Conservation (phyloP, 2,888 invertebrate genomes). For the Pristionchus maxplancki region DNA sequence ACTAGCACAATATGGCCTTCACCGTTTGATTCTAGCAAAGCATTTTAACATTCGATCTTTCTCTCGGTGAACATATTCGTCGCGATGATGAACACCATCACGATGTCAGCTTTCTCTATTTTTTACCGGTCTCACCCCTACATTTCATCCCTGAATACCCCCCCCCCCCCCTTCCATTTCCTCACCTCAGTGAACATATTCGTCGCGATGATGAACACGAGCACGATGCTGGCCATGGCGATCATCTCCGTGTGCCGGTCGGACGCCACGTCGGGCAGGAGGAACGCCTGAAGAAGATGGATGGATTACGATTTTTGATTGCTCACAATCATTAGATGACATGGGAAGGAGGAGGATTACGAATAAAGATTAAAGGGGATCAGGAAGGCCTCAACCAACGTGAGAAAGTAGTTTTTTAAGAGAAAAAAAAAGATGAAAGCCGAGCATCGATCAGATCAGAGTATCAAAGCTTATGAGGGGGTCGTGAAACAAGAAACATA, state of each 20-base stretch:
- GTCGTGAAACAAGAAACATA: too few relatives aligned
- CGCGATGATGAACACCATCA: constrained; percentile 70
- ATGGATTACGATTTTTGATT: not conserved
- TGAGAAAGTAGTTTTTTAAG: too few relatives aligned
- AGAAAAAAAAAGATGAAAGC: too few relatives aligned
- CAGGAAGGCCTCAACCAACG: too few relatives aligned
- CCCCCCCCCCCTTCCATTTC: too few relatives aligned
- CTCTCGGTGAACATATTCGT: constrained; percentile 76
- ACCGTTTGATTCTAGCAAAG: too few relatives aligned
- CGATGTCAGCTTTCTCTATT: constrained; percentile 74
- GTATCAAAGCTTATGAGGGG: too few relatives aligned
- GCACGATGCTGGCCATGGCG: constrained; percentile 73
- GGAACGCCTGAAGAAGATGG: constrained; percentile 44
- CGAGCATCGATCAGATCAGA: too few relatives aligned
- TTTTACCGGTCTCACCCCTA: too few relatives aligned
- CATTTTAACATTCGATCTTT: not conserved
- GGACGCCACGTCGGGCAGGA: constrained; percentile 14
- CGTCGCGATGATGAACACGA: constrained; percentile 72
- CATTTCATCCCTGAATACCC: not conserved
- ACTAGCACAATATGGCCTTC: too few relatives aligned
- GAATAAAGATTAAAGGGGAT: not conserved
- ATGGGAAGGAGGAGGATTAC: too few relatives aligned
- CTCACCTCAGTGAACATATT: constrained; percentile 75
- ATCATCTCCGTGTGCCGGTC: constrained; percentile 69
- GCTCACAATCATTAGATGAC: too few relatives aligned